Evolutionary conservation across 2,888 invertebrate genomes (phyloP).

Genomic region (Norana najaformis): DNA sequence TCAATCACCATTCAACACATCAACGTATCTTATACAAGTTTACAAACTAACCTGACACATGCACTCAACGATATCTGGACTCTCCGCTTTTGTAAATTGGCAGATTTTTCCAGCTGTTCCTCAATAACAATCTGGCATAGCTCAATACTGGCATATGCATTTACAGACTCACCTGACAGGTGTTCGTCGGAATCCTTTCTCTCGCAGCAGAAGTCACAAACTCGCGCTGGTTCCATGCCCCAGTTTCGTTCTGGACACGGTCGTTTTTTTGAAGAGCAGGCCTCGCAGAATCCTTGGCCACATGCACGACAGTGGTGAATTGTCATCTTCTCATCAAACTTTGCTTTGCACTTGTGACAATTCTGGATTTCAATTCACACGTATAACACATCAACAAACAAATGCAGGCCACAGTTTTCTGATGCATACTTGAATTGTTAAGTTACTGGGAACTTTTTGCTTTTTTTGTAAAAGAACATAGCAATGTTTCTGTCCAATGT

Average conservation of each 20-base stretch:
- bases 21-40: background rate
- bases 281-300: constrained; percentile 78
- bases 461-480: too few species aligned
- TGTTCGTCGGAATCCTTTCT: background rate
- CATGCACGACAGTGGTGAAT: constrained; percentile 75
- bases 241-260: constrained; percentile 77
- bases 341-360: constrained; percentile 70
- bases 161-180: background rate
- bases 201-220: constrained; percentile 73
- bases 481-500: too few species aligned
- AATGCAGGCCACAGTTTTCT: too few species aligned
- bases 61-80: too few species aligned
- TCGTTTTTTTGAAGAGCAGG: constrained; percentile 72
- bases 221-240: constrained; percentile 71
- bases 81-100: too few species aligned
- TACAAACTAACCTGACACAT: constrained; percentile 14
- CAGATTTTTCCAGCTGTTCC: too few species aligned
- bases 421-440: too few species aligned
- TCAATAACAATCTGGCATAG: too few species aligned
- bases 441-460: too few species aligned
- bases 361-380: constrained; percentile 61
- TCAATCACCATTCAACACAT: background rate
- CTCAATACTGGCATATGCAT: too few species aligned
- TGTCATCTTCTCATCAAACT: constrained; percentile 50
- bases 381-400: too few species aligned